Evolutionary conservation across 2,888 invertebrate genomes (phyloP), one percentile per base, ranked within the genome.

Genomic region (Netelia virgata): DNA sequence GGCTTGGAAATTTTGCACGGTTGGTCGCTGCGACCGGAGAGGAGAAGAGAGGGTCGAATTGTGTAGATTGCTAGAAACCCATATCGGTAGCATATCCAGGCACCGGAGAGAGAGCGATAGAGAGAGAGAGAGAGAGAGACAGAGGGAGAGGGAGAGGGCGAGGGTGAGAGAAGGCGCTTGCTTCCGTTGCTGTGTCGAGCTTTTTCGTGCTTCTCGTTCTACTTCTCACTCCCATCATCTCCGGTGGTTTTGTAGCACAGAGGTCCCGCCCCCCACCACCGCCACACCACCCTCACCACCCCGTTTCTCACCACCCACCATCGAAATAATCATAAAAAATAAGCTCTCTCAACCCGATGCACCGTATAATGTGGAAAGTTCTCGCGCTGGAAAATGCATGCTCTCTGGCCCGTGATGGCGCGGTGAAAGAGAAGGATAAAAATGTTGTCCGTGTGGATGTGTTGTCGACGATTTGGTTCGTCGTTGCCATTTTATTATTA

Each of bases 291-390:
- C 47, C 18, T 14, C 16, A 47, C 61, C 63, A 57, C n/a, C 55
- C 59, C 57, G 55, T 55, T 66, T 55, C 43, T 64, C n/a, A n/a
- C 43, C 59, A 57, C 20, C 50, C 55, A 64, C 41, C 68, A 76
- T 76, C 73, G 69, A 73, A 83, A 84, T 84, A 84, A 84, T 84
- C 76, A 80, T 80, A 76, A 84, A 84, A 84, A 84, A 84, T 80
- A 76, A 80, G 75, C 84, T 68, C 79, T 64, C 78, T 43, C 63
- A 75, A 76, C 76, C 80, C 68, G 55, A 76, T 83, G 72, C 75
- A 53, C 66, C 59, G 57, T 55, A 80, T 84, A 84, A 84, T 76
- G 84, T 66, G 83, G 76, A 84, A 84, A 84, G 82, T 77, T 82
- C 43, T 20, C 72, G n/a, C 70, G 47, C 74, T 63, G 74, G 43